Conservation (phyloP, 2,113 vertebrate species). For the Phalacrocorax pelagicus region DNA sequence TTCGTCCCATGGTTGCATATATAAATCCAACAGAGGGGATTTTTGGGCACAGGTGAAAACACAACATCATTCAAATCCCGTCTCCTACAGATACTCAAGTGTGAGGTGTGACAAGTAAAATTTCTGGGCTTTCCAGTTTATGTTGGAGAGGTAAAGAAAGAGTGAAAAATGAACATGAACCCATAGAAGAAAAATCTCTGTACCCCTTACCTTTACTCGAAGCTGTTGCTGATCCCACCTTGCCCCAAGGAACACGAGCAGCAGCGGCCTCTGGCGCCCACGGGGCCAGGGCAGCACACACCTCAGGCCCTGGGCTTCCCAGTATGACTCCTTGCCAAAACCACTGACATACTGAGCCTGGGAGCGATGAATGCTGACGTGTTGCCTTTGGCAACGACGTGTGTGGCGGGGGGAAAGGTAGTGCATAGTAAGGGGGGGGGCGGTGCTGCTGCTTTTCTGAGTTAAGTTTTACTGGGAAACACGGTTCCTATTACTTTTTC, state of each 20-base stretch:
- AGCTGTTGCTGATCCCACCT: background rate
- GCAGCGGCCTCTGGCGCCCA: background rate
- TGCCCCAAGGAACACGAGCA: background rate
- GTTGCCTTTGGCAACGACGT: background rate
- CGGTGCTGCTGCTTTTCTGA: slow-evolving; percentile 47
- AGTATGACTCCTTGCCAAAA: slow-evolving; percentile 21
- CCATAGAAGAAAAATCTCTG: background rate
- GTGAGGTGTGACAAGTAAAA: background rate
- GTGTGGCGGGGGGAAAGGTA: background rate
- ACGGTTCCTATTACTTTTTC: slow-evolving; percentile 34
- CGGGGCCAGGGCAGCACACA: background rate
- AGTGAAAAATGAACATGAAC: background rate
- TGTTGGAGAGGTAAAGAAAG: background rate
- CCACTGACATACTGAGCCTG: background rate
- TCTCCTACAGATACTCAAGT: background rate
- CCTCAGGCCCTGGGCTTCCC: background rate
- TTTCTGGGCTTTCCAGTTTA: background rate
- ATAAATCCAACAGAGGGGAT: background rate
- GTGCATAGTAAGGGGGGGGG: background rate
- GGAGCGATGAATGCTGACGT: background rate
- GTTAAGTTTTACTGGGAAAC: slow-evolving; percentile 22
- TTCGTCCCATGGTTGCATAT: background rate
- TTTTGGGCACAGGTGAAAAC: slow-evolving; percentile 19
- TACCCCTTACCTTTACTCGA: background rate
- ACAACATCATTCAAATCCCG: background rate